Base-by-base conservation (phyloP, 2,113 vertebrate genomes). In the Trogon melanurus region DNA sequence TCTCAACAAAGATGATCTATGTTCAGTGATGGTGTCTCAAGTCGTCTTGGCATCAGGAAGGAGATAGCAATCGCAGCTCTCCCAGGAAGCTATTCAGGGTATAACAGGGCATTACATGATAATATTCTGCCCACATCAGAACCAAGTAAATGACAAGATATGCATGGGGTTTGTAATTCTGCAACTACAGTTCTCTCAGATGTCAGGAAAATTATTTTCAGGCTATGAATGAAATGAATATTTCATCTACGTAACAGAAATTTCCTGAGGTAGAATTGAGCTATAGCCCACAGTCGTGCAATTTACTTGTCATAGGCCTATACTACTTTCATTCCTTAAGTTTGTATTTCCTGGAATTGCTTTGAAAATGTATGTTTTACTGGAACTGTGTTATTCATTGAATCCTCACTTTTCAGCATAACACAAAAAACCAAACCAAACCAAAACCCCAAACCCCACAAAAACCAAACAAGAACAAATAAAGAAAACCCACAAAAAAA, bases 331-430 rank as follows among this genome's bases (percentile, higher is more conserved):
- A 61, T 90, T 91, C 54, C 83, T 85, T 67, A 64, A 82, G 26
- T 36, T 71, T 91, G 2, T 91, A 57, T 91, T 96, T 96, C 67
- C 79, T 89, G 62, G 48, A 93, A 90, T 85, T 94, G 64, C 38
- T 93, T 86, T 92, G 92, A 79, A 51, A 90, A 78, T 84, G 23
- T 61, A 36, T 76, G 11, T 56, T 95, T 90, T 93, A 60, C 45
- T 72, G 72, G 30, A 95, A 93, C 34, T 62, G 9, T 91, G 66
- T 88, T 21, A 85, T 72, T 97, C 53, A 41, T 41, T 27, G 57
- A 82, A 74, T 18, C 57, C 5, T 72, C 53, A 54, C 67, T 89
- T 95, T 85, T 94, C 79, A 79, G 45, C 11, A 13, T 3, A 48
- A 5, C 44, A 44, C 16, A 45, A 75, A 23, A 29, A 81, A 75